These are phyloP conservation scores for Larimichthys crocea DNA, from an alignment of 2,113 vertebrate genomes.

Conservation along the genomic window DNA sequence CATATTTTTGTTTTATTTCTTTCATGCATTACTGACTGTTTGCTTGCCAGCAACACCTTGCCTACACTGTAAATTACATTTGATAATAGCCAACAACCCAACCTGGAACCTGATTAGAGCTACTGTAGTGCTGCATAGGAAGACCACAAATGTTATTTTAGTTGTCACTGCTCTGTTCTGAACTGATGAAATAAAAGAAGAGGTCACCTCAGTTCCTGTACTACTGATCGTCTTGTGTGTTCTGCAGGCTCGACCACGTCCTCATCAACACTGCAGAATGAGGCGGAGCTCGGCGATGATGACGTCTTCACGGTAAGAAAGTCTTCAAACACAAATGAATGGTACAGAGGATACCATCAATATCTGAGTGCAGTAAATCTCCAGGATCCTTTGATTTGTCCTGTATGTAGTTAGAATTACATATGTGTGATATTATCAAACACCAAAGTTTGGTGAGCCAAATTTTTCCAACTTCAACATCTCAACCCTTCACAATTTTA, in stretches of 20 bases:
- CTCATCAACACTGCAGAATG: conserved; percentile 93
- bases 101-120: background rate
- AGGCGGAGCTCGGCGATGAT: conserved; percentile 93
- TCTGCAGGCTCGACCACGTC: conserved; percentile 92
- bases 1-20: background rate
- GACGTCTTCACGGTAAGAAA: conserved; percentile 94
- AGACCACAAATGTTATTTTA: background rate
- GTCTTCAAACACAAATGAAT: background rate
- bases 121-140: background rate
- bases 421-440: background rate
- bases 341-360: no score
- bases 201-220: no score
- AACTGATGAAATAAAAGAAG: background rate
- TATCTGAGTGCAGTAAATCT: background rate
- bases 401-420: background rate
- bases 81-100: background rate
- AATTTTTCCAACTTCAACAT: no score
- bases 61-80: background rate
- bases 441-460: background rate
- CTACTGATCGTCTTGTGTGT: background rate
- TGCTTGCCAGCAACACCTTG: background rate
- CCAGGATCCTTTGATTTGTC: background rate
- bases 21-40: background rate
- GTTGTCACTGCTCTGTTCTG: background rate
- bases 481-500: background rate